phyloP scores from a whole-genome alignment of 2,113 vertebrate genomes.

The Notothenia coriiceps region DNA sequence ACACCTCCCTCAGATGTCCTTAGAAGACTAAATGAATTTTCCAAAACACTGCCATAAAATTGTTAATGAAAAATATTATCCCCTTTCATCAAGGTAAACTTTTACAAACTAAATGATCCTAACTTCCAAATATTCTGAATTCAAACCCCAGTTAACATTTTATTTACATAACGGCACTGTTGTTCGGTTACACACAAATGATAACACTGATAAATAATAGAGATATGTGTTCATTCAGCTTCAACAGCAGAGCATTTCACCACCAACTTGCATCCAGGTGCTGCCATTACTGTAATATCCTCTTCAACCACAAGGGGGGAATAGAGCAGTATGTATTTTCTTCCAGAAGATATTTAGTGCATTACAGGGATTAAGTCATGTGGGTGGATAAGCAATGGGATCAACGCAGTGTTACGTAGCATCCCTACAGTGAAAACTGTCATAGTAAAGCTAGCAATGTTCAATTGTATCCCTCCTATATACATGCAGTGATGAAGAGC shows the following conservation, averaged over 20 bases:
- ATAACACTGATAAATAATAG: not conserved
- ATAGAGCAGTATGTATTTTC: constrained; percentile 21
- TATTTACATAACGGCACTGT: no score
- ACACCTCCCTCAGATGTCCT: no score
- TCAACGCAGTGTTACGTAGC: constrained; percentile 1
- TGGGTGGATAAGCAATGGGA: constrained; percentile 8
- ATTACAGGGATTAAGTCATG: not conserved
- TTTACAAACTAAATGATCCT: no score
- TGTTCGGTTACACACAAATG: no score
- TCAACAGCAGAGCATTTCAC: not conserved
- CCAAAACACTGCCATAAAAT: no score
- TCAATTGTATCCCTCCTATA: not conserved
- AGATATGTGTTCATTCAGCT: not conserved
- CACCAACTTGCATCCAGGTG: not conserved
- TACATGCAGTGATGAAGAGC: not conserved
- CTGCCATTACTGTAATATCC: constrained; percentile 30
- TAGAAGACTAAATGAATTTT: no score
- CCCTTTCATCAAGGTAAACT: no score
- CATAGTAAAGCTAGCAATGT: not conserved
- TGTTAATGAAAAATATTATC: no score
- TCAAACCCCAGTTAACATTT: no score
- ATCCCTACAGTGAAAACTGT: not conserved
- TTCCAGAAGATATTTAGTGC: not conserved
- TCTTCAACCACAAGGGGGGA: constrained; percentile 71
- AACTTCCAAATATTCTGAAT: no score